Conservation (phyloP, 2,113 vertebrate species). For the Cercocebus atys region DNA sequence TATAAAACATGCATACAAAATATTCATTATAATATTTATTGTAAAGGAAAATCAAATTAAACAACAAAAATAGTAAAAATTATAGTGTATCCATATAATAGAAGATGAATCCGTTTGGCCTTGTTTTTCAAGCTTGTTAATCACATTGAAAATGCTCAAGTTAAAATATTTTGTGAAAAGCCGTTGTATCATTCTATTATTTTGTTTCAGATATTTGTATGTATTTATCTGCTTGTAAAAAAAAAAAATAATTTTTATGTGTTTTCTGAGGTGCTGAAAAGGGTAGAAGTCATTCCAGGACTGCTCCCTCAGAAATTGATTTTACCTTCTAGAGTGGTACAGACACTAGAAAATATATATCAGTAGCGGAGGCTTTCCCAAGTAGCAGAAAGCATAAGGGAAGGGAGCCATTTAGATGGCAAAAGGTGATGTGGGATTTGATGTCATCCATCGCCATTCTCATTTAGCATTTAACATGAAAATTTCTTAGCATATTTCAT, state of each 20-base stretch:
- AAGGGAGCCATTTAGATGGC: background rate
- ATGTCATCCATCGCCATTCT: background rate
- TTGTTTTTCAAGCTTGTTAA: background rate
- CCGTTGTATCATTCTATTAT: background rate
- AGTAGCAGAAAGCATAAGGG: background rate
- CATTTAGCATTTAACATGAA: background rate
- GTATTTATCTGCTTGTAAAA: background rate
- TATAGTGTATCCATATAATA: background rate
- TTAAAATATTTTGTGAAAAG: background rate
- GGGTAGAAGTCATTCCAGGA: background rate
- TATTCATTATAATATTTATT: background rate
- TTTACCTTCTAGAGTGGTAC: background rate
- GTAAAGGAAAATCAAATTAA: background rate
- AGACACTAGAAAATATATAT: background rate
- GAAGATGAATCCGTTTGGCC: background rate
- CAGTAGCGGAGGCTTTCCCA: background rate
- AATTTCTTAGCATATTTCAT: background rate
- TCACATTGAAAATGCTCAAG: background rate
- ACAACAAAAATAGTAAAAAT: background rate
- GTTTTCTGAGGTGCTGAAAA: background rate
- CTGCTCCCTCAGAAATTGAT: background rate
- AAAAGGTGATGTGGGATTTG: accelerated
- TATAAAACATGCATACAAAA: background rate
- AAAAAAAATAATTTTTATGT: background rate
- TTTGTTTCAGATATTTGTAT: background rate